phyloP scores from a whole-genome alignment of 2,113 vertebrate species.

The Petrocephalus microphthalmus region DNA sequence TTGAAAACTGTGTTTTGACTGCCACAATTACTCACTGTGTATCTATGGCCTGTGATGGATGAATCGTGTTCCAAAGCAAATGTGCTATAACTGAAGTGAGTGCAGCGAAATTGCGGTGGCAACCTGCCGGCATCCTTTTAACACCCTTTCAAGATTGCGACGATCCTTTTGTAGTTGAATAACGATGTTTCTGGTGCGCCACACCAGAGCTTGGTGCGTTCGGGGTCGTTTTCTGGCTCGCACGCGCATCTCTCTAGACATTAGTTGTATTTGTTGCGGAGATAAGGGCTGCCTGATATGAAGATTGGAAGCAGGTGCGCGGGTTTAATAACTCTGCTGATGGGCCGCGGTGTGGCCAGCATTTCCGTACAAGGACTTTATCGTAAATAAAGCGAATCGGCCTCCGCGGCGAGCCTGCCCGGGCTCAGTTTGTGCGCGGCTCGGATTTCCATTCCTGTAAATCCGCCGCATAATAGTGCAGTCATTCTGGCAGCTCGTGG shows the following conservation, averaged over 20 bases:
- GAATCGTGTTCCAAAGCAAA: not conserved
- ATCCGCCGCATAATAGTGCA: not conserved
- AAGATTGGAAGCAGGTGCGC: not conserved
- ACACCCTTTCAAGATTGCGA: not conserved
- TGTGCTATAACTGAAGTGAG: not conserved
- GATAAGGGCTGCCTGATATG: not conserved
- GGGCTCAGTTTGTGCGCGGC: not conserved
- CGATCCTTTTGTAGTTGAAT: not conserved
- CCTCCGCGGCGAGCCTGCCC: not conserved
- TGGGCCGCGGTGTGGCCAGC: not conserved
- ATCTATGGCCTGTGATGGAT: not conserved
- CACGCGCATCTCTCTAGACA: not conserved
- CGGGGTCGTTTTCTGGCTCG: not conserved
- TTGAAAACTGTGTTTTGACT: not conserved
- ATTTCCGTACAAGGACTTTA: conserved; percentile 17
- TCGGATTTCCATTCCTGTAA: not conserved
- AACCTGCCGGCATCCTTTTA: not conserved
- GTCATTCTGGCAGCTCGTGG: not conserved
- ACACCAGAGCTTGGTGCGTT: not conserved
- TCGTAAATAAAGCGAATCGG: not conserved
- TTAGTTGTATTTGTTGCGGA: not conserved
- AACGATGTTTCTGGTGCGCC: not conserved
- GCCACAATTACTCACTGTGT: not conserved
- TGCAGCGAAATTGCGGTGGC: not conserved
- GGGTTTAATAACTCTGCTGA: not conserved